phyloP scores from a whole-genome alignment of 1,140 invertebrate species.

The Oryctes rhinoceros region DNA sequence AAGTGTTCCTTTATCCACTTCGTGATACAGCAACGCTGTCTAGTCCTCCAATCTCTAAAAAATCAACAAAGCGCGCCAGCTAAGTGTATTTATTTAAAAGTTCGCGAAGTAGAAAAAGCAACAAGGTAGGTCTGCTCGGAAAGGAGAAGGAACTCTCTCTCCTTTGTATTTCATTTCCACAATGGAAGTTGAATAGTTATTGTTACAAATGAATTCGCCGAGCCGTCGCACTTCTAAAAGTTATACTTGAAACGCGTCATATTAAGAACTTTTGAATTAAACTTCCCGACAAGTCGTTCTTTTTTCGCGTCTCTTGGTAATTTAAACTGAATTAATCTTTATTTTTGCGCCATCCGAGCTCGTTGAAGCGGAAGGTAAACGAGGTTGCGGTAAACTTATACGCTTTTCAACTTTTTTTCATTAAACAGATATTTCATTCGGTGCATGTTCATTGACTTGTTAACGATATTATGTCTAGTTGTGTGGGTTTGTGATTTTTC shows the following conservation, averaged over 20 bases:
- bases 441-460: background rate
- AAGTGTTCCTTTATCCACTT: no score
- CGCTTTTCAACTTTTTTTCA: background rate
- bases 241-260: slow-evolving; percentile 44
- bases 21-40: background rate
- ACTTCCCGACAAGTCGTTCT: slow-evolving; percentile 43
- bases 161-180: slow-evolving; percentile 18
- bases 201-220: slow-evolving; percentile 46
- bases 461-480: background rate
- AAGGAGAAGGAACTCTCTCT: background rate
- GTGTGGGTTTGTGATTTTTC: background rate
- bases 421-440: background rate
- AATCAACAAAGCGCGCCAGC: background rate
- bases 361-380: slow-evolving; percentile 42
- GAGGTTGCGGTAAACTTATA: slow-evolving; percentile 13
- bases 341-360: slow-evolving; percentile 47
- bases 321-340: slow-evolving; percentile 50
- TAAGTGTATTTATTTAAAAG: slow-evolving; percentile 6
- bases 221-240: slow-evolving; percentile 34
- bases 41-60: background rate
- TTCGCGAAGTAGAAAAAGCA: background rate
- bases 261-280: slow-evolving; percentile 48
- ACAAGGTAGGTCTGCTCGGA: background rate
- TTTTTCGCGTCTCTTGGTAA: slow-evolving; percentile 42
- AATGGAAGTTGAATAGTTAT: slow-evolving; percentile 36